Evolutionary conservation across 2,113 vertebrate species (phyloP).

Genomic region (Lontra canadensis): DNA sequence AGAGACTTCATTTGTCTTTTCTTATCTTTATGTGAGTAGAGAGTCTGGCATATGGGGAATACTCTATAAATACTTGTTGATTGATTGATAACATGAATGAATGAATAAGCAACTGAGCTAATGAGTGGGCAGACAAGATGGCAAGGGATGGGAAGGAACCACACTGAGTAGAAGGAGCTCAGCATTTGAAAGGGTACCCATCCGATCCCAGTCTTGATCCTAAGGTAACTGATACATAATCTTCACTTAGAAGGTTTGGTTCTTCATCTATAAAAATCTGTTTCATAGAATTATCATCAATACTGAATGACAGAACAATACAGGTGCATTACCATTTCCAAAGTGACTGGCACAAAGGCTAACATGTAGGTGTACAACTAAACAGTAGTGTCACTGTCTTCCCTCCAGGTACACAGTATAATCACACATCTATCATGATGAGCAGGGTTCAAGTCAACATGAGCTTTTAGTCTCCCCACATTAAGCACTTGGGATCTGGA

Average conservation of each 20-base stretch:
- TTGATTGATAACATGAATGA: neutral
- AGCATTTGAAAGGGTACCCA: neutral
- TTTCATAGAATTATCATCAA: neutral
- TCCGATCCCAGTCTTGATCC: neutral
- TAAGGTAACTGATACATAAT: neutral
- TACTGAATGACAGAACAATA: neutral
- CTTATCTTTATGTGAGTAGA: neutral
- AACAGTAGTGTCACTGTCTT: neutral
- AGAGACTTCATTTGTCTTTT: neutral
- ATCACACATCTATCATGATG: accelerated
- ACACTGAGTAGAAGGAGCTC: neutral
- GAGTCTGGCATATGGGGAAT: neutral
- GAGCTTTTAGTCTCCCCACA: neutral
- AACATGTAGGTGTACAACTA: too few species aligned
- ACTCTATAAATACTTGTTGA: neutral
- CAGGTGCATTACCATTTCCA: neutral
- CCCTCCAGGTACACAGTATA: neutral
- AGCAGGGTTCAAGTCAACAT: neutral
- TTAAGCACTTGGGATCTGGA: neutral
- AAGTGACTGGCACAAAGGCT: neutral
- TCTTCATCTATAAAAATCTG: neutral
- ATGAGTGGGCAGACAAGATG: neutral
- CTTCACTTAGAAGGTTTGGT: neutral
- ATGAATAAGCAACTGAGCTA: neutral
- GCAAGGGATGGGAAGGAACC: neutral